Evolutionary conservation across 2,888 invertebrate species (phyloP).

Genomic region (Drosophila nr. fundita): DNA sequence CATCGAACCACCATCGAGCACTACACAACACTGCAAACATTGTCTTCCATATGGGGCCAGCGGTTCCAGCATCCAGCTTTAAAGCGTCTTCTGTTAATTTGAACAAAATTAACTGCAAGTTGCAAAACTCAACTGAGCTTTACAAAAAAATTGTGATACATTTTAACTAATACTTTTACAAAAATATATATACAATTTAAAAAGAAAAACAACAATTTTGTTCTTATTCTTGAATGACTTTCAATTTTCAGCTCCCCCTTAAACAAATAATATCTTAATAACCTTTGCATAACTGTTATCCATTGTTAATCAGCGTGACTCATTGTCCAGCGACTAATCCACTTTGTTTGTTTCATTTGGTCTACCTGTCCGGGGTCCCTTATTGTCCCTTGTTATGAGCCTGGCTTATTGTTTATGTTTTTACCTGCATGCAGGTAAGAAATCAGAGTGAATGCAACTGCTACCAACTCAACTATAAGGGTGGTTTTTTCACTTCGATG

Average conservation of each 20-base stretch:
- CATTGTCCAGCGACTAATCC: constrained; percentile 57
- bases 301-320: constrained; percentile 67
- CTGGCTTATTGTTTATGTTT: constrained; percentile 51
- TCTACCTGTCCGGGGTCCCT: constrained; percentile 35
- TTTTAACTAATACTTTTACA: constrained; percentile 63
- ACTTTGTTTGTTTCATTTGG: constrained; percentile 26
- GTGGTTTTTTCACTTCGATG: constrained; percentile 49
- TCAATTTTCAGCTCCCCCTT: constrained; percentile 37
- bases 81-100: constrained; percentile 74
- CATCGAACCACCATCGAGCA: constrained; percentile 3
- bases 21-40: constrained; percentile 39
- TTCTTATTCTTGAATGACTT: constrained; percentile 42
- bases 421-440: constrained; percentile 72
- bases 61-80: constrained; percentile 61
- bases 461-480: constrained; percentile 52
- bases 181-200: constrained; percentile 55
- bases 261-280: constrained; percentile 22
- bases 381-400: constrained; percentile 13
- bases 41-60: constrained; percentile 67
- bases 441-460: constrained; percentile 34
- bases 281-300: constrained; percentile 41
- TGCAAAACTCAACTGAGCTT: constrained; percentile 66
- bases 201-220: constrained; percentile 31
- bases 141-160: constrained; percentile 77
- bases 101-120: constrained; percentile 67